Percentiles rank a stretch among this genome's conserved stretches.
These are phyloP conservation scores for Dipus sagitta DNA, from an alignment of 2,797 vertebrate genomes.

Conservation along the genomic window DNA sequence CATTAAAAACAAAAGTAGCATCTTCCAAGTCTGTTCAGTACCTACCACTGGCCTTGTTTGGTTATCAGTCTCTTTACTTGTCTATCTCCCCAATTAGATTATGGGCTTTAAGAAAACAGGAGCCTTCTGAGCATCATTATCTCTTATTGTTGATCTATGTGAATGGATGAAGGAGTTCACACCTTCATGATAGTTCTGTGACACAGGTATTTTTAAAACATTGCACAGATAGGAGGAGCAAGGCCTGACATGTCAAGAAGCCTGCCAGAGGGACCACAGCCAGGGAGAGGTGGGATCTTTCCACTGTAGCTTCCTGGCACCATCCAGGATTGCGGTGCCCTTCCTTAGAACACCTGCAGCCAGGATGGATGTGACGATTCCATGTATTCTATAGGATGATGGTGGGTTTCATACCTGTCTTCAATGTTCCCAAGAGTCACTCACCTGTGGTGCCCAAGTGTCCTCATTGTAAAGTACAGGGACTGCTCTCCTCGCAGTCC, in stretches of 20 bases:
- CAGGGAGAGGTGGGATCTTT: not conserved
- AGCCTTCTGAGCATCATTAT: not conserved
- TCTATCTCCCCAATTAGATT: not conserved
- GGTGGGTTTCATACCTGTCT: not conserved
- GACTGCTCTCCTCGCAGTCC: not conserved
- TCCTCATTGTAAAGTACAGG: not conserved
- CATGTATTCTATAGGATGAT: not conserved
- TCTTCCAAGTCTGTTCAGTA: not conserved
- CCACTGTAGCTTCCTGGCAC: not conserved
- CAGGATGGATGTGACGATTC: not conserved
- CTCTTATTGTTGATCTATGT: not conserved
- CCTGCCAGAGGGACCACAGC: not conserved
- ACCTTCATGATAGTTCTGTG: not conserved
- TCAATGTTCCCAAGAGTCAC: not conserved
- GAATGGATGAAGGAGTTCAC: not conserved
- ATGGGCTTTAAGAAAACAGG: not conserved
- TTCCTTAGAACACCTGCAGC: not conserved
- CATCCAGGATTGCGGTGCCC: not conserved
- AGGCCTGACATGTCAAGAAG: not conserved
- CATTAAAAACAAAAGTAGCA: not conserved
- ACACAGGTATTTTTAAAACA: not conserved
- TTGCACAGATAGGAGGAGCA: not conserved
- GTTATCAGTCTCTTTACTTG: not conserved
- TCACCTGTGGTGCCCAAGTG: not conserved
- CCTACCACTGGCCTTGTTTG: fast-evolving